A percentile compares a stretch with the other conserved stretches of the same genome.
Evolutionary conservation across 2,888 invertebrate genomes (phyloP).

Genomic region (Shargacucullia verbasci): DNA sequence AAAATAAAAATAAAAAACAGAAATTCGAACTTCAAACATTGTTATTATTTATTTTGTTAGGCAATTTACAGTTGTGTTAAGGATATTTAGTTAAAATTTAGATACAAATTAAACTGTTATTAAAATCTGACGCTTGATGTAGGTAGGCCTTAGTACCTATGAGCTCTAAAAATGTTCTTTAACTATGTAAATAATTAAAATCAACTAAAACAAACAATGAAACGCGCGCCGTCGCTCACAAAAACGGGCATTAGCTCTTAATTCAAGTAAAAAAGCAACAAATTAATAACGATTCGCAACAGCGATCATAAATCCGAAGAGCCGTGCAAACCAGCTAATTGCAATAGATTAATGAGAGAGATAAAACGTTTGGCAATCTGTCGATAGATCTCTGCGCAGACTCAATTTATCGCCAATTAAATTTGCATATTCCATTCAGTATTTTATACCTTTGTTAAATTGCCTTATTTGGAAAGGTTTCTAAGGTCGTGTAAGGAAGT

Average conservation of each 20-base stretch:
- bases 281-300: slow-evolving; percentile 48
- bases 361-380: slow-evolving; percentile 55
- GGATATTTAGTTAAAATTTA: too few relatives aligned
- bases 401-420: slow-evolving; percentile 55
- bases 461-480: slow-evolving; percentile 34
- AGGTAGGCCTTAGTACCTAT: too few relatives aligned
- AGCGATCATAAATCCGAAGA: slow-evolving; percentile 45
- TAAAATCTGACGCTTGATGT: too few relatives aligned
- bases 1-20: too few relatives aligned
- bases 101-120: too few relatives aligned
- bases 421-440: slow-evolving; percentile 48
- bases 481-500: slow-evolving; percentile 23
- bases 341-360: slow-evolving; percentile 49
- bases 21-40: too few relatives aligned
- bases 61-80: too few relatives aligned
- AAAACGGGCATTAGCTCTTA: slow-evolving; percentile 30
- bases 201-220: slow-evolving; percentile 33
- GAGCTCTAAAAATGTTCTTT: too few relatives aligned
- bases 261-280: slow-evolving; percentile 33
- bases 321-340: slow-evolving; percentile 54
- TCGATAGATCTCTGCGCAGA: slow-evolving; percentile 45
- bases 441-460: slow-evolving; percentile 35
- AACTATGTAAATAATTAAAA: background rate
- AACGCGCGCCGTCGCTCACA: slow-evolving; percentile 24
- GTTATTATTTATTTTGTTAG: too few relatives aligned